Percentiles rank a stretch among this genome's conserved stretches.
Evolutionary conservation across 2,797 vertebrate species (phyloP).

Genomic region (Odontamblyopus rebecca): DNA sequence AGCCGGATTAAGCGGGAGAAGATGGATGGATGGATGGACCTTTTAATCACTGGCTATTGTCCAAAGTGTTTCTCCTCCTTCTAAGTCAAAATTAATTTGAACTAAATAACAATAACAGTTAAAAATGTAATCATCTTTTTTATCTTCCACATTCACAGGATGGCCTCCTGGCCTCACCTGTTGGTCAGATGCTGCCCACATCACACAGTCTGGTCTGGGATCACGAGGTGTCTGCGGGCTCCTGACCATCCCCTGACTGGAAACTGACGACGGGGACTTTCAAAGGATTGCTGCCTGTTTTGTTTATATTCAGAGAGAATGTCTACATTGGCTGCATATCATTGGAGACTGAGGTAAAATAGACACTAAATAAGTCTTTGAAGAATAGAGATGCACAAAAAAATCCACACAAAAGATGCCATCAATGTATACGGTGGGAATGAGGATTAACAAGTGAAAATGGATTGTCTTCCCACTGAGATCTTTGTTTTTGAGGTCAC

Average conservation of each 20-base stretch:
- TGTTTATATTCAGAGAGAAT: slow-evolving; percentile 59
- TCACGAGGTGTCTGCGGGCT: slow-evolving; percentile 47
- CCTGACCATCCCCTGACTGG: slow-evolving; percentile 49
- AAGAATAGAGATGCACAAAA: not conserved
- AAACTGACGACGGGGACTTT: slow-evolving; percentile 48
- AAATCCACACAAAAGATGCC: slow-evolving; percentile 24
- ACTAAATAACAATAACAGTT: not conserved
- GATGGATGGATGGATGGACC: no score
- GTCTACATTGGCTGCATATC: slow-evolving; percentile 53
- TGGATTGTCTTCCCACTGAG: slow-evolving; percentile 38
- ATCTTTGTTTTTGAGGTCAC: slow-evolving; percentile 50
- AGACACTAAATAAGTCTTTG: slow-evolving; percentile 23
- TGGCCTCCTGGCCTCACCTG: slow-evolving; percentile 58
- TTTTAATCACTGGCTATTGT: not conserved
- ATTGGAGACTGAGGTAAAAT: slow-evolving; percentile 47
- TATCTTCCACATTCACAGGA: slow-evolving; percentile 37
- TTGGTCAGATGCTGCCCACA: slow-evolving; percentile 57
- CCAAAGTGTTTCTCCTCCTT: not conserved
- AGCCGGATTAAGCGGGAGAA: no score
- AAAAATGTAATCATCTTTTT: slow-evolving; percentile 52
- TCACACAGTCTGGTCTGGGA: slow-evolving; percentile 47
- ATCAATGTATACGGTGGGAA: slow-evolving; percentile 34
- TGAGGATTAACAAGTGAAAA: slow-evolving; percentile 21
- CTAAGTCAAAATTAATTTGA: not conserved
- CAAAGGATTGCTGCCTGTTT: slow-evolving; percentile 52